These are phyloP conservation scores for Strongylocentrotus purpuratus DNA, from an alignment of 35 echinoderm and acorn worm species.

Conservation along the genomic window DNA sequence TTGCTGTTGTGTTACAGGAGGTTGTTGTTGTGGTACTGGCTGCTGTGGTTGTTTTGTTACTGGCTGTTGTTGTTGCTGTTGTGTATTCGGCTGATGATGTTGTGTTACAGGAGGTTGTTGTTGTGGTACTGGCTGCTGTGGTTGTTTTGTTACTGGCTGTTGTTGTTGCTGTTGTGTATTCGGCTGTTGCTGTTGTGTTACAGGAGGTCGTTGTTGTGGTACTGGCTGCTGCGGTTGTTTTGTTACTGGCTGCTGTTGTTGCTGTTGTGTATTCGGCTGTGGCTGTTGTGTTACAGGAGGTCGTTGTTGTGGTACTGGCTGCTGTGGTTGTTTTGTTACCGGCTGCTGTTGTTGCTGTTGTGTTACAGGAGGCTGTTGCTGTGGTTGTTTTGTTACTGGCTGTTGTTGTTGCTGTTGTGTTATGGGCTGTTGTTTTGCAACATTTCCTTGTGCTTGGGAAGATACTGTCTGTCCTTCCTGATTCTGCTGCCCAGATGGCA, in stretches of 20 bases:
- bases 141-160: background rate
- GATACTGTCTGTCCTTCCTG: constrained; percentile 24
- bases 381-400: background rate
- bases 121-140: background rate
- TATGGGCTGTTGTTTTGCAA: background rate
- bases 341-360: constrained; percentile 44
- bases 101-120: background rate
- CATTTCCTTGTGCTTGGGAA: constrained; percentile 18
- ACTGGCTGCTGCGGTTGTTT: background rate
- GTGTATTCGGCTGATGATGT: background rate
- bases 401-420: constrained; percentile 38
- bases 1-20: background rate
- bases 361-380: background rate
- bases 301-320: background rate
- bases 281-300: background rate
- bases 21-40: constrained; percentile 25
- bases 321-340: too few species aligned
- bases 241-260: constrained; percentile 34
- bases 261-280: background rate
- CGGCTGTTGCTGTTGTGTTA: background rate
- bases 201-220: constrained; percentile 28
- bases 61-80: constrained; percentile 40
- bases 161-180: constrained; percentile 24
- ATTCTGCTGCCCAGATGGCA: background rate
- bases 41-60: background rate